These are phyloP conservation scores for Anastatus disparis DNA, from an alignment of 1,140 invertebrate genomes.

Conservation along the genomic window DNA sequence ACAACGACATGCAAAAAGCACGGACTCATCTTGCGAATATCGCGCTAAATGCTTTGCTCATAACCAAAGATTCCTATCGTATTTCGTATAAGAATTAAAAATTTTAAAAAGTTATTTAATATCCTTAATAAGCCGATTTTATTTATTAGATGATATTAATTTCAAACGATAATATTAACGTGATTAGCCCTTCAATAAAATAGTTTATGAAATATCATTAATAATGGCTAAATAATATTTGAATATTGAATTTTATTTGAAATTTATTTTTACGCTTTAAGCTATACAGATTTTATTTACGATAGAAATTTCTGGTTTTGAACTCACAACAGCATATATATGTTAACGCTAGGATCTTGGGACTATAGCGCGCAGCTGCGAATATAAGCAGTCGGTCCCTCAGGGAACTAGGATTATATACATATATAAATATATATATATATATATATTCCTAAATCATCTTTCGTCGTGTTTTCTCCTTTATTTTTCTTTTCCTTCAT, in stretches of 20 bases:
- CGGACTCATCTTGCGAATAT: slow-evolving; percentile 1
- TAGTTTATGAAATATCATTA: too few species aligned
- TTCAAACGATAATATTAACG: too few species aligned
- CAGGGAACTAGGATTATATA: too few species aligned
- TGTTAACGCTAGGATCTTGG: slow-evolving; percentile 1
- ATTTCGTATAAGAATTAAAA: too few species aligned
- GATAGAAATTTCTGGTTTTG: background rate
- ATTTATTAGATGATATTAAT: too few species aligned
- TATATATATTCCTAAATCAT: background rate
- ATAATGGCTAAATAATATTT: too few species aligned
- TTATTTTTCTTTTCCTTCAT: background rate
- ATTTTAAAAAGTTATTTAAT: too few species aligned
- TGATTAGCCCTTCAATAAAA: too few species aligned
- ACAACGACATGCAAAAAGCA: background rate
- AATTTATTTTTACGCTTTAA: background rate
- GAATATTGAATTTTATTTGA: too few species aligned
- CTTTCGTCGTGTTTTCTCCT: background rate
- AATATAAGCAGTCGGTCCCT: slow-evolving; percentile 4
- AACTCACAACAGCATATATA: background rate
- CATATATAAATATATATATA: slow-evolving; percentile 22
- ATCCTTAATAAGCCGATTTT: too few species aligned
- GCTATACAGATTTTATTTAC: background rate
- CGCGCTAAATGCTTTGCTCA: background rate
- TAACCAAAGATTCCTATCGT: background rate
- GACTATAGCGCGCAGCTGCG: background rate